These are phyloP conservation scores for Vulpes lagopus DNA, from an alignment of 2,113 vertebrate genomes.

Conservation along the genomic window DNA sequence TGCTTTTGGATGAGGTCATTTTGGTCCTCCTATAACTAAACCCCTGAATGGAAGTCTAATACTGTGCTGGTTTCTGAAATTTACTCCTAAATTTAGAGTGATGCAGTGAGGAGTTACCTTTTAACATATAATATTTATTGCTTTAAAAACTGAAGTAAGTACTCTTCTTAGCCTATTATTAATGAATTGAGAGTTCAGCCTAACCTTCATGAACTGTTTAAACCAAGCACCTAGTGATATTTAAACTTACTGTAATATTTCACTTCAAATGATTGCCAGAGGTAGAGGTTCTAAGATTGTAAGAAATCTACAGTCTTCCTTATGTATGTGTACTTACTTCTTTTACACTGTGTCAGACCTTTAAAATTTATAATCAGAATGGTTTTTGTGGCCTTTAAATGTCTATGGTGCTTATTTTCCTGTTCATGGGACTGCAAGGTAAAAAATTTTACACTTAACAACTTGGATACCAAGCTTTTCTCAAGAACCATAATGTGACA, in stretches of 20 bases:
- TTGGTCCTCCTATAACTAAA: neutral
- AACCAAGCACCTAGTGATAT: slow-evolving; percentile 7
- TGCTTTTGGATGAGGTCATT: slow-evolving; percentile 2
- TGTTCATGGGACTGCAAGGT: neutral
- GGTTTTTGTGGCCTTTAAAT: slow-evolving; percentile 50
- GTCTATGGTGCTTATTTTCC: slow-evolving; percentile 10
- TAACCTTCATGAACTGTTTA: slow-evolving; percentile 33
- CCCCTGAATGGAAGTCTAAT: neutral
- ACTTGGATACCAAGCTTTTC: slow-evolving; percentile 32
- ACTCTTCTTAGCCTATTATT: slow-evolving; percentile 35
- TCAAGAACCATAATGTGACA: neutral
- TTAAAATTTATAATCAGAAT: slow-evolving; percentile 44
- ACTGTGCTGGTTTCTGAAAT: slow-evolving; percentile 31
- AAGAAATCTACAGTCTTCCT: neutral
- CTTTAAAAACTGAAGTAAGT: slow-evolving; percentile 46
- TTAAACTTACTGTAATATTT: slow-evolving; percentile 56
- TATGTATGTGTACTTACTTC: neutral
- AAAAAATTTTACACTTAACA: slow-evolving; percentile 10
- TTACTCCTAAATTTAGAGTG: neutral
- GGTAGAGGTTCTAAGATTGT: neutral
- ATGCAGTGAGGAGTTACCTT: neutral
- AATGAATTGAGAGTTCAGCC: slow-evolving; percentile 38
- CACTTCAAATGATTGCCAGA: slow-evolving; percentile 43
- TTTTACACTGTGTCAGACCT: neutral
- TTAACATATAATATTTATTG: slow-evolving; percentile 51